A percentile compares a stretch with the other conserved stretches of the same genome.
Conservation (phyloP, 2,797 vertebrate species). For the Notolepis coatsorum region DNA sequence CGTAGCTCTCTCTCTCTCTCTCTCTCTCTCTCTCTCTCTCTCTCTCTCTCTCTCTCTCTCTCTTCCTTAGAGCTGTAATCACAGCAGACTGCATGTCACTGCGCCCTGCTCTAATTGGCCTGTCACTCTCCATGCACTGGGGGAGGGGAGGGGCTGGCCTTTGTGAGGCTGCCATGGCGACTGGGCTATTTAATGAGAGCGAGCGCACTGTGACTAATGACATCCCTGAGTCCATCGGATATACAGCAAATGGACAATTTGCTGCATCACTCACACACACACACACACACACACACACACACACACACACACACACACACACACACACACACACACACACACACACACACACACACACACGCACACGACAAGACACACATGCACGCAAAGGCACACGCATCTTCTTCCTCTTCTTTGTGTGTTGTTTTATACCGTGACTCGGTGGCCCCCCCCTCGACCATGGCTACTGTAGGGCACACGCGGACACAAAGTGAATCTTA, state of each 20-base stretch:
- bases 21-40: conserved; percentile 36
- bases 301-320: neutral
- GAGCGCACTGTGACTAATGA: conserved; percentile 84
- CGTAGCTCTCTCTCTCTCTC: too few relatives aligned
- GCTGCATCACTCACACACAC: conserved; percentile 73
- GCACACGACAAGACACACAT: too few relatives aligned
- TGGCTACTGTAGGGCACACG: conserved; percentile 2
- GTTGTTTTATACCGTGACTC: conserved; percentile 55
- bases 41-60: conserved; percentile 52
- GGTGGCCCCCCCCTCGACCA: conserved; percentile 42
- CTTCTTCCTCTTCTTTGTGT: conserved; percentile 18
- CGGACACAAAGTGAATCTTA: conserved; percentile 37
- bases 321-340: neutral
- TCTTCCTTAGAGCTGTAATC: conserved; percentile 75
- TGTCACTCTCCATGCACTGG: conserved; percentile 76
- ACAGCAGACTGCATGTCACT: conserved; percentile 78
- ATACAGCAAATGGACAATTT: conserved; percentile 81
- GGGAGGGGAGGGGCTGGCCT: conserved; percentile 66
- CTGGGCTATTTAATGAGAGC: conserved; percentile 81
- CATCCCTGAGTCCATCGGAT: conserved; percentile 82
- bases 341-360: too few relatives aligned
- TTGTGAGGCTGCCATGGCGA: conserved; percentile 84
- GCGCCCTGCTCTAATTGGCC: conserved; percentile 82
- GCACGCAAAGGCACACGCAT: conserved; percentile 52
- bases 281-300: conserved; percentile 60